These are phyloP conservation scores for Alfaro cultratus DNA, from an alignment of 2,797 vertebrate genomes.

Conservation along the genomic window DNA sequence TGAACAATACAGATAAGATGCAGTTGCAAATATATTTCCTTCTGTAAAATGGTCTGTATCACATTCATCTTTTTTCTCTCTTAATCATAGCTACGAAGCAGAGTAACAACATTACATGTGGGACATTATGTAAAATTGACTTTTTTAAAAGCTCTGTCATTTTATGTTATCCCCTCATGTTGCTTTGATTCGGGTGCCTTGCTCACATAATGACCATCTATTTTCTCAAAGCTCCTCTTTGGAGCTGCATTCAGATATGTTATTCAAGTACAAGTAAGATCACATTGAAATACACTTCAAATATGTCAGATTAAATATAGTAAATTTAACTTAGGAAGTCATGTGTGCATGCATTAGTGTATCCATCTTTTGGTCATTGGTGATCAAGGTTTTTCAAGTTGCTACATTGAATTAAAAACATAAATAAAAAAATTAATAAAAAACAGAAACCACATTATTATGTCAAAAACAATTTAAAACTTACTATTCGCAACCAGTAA, in stretches of 20 bases:
- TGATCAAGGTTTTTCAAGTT: background rate
- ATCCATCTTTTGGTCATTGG: background rate
- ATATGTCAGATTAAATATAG: background rate
- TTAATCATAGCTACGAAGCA: conserved; percentile 21
- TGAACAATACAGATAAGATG: conserved; percentile 48
- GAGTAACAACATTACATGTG: background rate
- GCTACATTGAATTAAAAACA: background rate
- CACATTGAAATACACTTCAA: background rate
- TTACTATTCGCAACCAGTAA: background rate
- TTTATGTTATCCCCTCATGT: no score
- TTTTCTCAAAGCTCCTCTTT: no score
- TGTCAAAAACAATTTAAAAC: background rate
- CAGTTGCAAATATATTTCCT: conserved; percentile 17
- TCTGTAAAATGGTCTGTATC: conserved; percentile 12
- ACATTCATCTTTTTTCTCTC: background rate
- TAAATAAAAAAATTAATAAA: background rate
- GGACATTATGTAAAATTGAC: no score
- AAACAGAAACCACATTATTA: background rate
- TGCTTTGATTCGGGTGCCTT: no score
- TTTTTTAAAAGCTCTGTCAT: no score
- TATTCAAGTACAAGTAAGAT: background rate
- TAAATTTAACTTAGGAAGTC: background rate
- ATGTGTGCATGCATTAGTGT: background rate
- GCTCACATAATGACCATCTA: no score
- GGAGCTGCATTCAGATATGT: background rate